Conservation (phyloP, 2,797 vertebrate genomes). For the Cynopterus sphinx region DNA sequence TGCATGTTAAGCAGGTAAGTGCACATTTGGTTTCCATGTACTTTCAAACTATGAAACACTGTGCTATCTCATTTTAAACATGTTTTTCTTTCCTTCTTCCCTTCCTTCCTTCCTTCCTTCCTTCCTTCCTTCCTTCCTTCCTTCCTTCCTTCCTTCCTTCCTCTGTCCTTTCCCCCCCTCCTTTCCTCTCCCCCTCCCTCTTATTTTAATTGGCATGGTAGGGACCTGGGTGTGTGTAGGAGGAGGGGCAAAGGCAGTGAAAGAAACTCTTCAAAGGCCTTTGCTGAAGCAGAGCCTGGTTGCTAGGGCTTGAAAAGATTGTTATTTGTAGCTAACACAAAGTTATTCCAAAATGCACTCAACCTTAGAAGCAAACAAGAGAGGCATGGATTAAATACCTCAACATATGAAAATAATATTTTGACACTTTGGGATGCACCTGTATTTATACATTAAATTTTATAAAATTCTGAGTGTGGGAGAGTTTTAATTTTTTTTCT, state of each 20-base stretch:
- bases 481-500: not conserved
- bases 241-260: conserved; percentile 52
- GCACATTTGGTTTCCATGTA: conserved; percentile 27
- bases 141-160: not conserved
- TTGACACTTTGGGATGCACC: not conserved
- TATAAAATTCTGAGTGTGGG: not conserved
- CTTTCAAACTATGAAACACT: conserved; percentile 67
- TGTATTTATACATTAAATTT: conserved; percentile 49
- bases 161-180: not conserved
- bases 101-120: too few species aligned
- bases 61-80: not conserved
- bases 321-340: conserved; percentile 75
- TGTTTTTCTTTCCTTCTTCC: too few species aligned
- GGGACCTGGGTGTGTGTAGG: not conserved
- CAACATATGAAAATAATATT: conserved; percentile 69
- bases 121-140: too few species aligned
- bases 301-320: conserved; percentile 81
- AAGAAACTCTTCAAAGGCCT: conserved; percentile 73
- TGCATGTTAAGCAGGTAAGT: conserved; percentile 73
- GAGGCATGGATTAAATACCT: conserved; percentile 58
- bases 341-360: conserved; percentile 78
- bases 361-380: conserved; percentile 74
- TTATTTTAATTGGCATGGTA: conserved; percentile 23
- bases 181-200: not conserved
- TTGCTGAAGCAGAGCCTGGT: conserved; percentile 72